Base-by-base conservation (phyloP, 1,140 invertebrate genomes). In the Diprion similis region DNA sequence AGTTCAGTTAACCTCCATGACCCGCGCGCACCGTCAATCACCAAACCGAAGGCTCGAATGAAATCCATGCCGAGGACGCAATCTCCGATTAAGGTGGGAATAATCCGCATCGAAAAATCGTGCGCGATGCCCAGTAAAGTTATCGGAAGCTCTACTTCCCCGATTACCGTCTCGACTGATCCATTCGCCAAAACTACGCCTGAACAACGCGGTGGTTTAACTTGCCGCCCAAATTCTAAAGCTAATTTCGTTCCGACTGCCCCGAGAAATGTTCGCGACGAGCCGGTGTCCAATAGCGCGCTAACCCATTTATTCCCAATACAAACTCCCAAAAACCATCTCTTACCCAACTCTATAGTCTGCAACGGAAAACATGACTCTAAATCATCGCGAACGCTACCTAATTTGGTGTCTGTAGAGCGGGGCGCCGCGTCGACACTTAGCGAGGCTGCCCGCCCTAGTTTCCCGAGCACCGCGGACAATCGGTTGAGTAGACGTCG, bases 31-130 rank as follows among this genome's bases (percentile, higher is more conserved):
- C 70, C 65, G 68, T 74, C 73, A 8, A 74, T 19, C 2, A 70
- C 68, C 64, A 74, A 70, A 37, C 19, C 15, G n/a, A n/a, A n/a
- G n/a, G n/a, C n/a, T 15, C 70, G 69, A n/a, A 75, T n/a, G 45
- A 67, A 75, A 46, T 75, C 70, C 47, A 75, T 18, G n/a, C 73
- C 73, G 7, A 75, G 69, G 59, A 74, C 46, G 9, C 70, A 66
- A 66, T 72, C n/a, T n/a, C n/a, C n/a, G n/a, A n/a, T n/a, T n/a
- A n/a, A n/a, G n/a, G n/a, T n/a, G n/a, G n/a, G n/a, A 47, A 59
- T 72, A 70, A 17, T 51, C 71, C 15, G 73, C 59, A 47, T 67
- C 8, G 59, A 11, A 24, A 75, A 48, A 13, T 73, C 64, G 3
- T 68, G 46, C 11, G 69, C 70, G 45, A 71, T 18, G 71, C 18